Evolutionary conservation across 37 sponge, comb jelly and placozoan genomes (phyloP), one percentile per base, ranked within the genome.

Genomic region (Tethya wilhelma): DNA sequence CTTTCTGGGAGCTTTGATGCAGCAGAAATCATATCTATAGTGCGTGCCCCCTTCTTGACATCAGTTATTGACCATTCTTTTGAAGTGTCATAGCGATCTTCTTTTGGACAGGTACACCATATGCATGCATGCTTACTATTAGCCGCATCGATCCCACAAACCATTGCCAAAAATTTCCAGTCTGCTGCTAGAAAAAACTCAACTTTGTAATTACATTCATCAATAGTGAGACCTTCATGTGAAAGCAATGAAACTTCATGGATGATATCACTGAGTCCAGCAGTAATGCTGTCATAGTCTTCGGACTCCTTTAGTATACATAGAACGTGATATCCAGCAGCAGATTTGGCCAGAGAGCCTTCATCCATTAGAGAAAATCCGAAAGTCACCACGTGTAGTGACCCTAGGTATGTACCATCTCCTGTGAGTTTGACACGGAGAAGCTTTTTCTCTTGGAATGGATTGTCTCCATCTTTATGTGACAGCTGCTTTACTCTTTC

Each of bases 51-150:
- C 40, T 67, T 23, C 40, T 67, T 9, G 29, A n/a, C 68, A 36
- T 67, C n/a, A 4, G 68, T 69, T 42, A 69, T 6, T 38, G 70
- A 69, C 70, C 70, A 69, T 2, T 22, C 70, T 38, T 7, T 40
- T 2, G 7, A 7, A 23, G 29, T 40, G 42, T 69, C 44, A 33
- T 38, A 28, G 4, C 70, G 70, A 43, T 69, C 30, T 38, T 5
- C 34, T 19, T 31, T 28, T 4, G 62, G 77, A 59, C 63, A 75
- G 2, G 37, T 75, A 59, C 77, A 75, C 77, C 77, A 75, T n/a
- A 75, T 59, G 25, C 77, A 75, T 22, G 62, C 23, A 36, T 75
- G 59, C 41, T 40, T 59, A 1, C 63, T 0, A 31, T 75, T 75
- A 26, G 77, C 77, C 1, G 77, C 60, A 38, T 75, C 63, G 36